A percentile compares a stretch with the other conserved stretches of the same genome.
These are phyloP conservation scores for Cydia fagiglandana DNA, from an alignment of 1,140 invertebrate species.

Conservation along the genomic window DNA sequence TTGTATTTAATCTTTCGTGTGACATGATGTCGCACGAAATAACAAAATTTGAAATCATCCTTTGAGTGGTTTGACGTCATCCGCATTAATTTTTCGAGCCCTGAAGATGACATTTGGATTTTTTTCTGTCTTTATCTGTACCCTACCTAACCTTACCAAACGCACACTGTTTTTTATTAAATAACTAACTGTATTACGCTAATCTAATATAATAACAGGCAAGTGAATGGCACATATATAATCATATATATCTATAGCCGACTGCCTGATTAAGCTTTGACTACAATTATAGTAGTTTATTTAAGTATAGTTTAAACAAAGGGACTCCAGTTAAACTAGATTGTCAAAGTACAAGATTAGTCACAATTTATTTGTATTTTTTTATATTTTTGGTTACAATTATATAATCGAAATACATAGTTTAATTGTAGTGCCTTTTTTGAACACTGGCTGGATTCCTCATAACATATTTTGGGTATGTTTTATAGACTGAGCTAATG, in stretches of 20 bases:
- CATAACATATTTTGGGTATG: slow-evolving; percentile 28
- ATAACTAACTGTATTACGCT: background rate
- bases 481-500: slow-evolving; percentile 31
- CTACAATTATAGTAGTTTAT: background rate
- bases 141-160: background rate
- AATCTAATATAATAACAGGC: slow-evolving; percentile 3
- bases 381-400: background rate
- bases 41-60: no score
- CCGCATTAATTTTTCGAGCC: no score
- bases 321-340: slow-evolving; percentile 6
- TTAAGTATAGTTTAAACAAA: background rate
- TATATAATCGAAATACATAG: background rate
- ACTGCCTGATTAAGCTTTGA: background rate
- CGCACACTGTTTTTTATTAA: background rate
- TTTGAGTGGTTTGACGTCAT: no score
- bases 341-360: background rate
- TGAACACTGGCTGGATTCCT: background rate
- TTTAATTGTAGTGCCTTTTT: slow-evolving; percentile 27
- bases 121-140: background rate
- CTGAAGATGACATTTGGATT: background rate
- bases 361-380: slow-evolving; percentile 9
- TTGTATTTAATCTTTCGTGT: no score
- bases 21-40: no score
- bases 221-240: background rate
- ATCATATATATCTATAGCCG: background rate